These are phyloP conservation scores for Calephelis virginiensis DNA, from an alignment of 1,140 invertebrate species.

Conservation along the genomic window DNA sequence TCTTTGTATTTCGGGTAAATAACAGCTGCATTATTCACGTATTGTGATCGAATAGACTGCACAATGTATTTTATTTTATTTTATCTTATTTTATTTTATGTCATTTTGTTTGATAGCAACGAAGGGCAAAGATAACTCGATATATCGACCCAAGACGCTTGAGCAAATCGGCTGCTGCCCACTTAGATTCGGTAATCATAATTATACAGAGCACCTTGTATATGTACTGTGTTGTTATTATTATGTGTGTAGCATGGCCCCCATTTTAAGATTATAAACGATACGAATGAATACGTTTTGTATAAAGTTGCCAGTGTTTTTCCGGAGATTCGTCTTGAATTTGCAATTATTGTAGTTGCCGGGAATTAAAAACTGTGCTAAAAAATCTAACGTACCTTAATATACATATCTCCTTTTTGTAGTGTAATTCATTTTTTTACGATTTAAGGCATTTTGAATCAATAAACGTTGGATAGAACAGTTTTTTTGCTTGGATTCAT, in stretches of 20 bases:
- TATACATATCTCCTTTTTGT: no score
- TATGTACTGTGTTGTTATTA: constrained; percentile 35
- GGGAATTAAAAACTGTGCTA: no score
- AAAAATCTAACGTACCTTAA: no score
- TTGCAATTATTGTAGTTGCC: no score
- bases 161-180: constrained; percentile 62
- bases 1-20: constrained; percentile 67
- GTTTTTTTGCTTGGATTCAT: no score
- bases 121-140: constrained; percentile 69
- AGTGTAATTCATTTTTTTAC: no score
- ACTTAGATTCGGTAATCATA: constrained; percentile 65
- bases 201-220: constrained; percentile 50
- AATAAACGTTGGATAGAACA: no score
- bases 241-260: constrained; percentile 33
- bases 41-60: constrained; percentile 24
- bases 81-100: constrained; percentile 29
- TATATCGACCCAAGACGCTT: constrained; percentile 70
- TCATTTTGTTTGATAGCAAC: constrained; percentile 68
- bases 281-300: no score
- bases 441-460: no score
- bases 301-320: no score
- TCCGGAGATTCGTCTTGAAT: no score
- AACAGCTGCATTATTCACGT: constrained; percentile 56
- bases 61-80: constrained; percentile 19
- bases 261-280: constrained; percentile 13